Evolutionary conservation across 30 jellyfish, hydroid and myxozoan genomes (phyloP), one percentile per base, ranked within the genome.

Genomic region (Rhopilema esculentum): DNA sequence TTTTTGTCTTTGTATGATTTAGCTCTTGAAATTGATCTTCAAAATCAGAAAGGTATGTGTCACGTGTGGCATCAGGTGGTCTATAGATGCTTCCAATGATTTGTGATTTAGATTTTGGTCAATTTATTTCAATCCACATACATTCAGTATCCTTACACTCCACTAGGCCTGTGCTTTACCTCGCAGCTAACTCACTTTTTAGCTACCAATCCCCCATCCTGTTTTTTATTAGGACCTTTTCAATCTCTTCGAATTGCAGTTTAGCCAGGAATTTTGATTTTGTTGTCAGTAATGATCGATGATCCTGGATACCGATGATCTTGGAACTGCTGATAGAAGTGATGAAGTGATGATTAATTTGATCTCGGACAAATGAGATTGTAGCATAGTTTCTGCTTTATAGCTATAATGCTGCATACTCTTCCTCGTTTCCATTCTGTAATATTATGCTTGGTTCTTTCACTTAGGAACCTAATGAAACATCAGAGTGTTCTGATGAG

Each of bases 181-280:
- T 77, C 69, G 75, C 88, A 77, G 49, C 52, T 53, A 77, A 77
- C 82, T 40, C 88, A 27, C 24, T 40, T 52, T 24, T 77, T 20
- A 49, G 52, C 88, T 77, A 77, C 88, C 75, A 77, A 77, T 0
- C 88, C 74, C n/a, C 88, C 88, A 77, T 63, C 75, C 74, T 53
- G 57, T 77, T 77, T n/a, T 61, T 80, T 66, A 61, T 61, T 80
- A 30, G 83, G 69, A 22, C 49, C 51, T 80, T 80, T 62, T 79
- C 87, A 33, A 65, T 80, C 90, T 61, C 83, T 80, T 24, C 83
- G 83, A 62, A 65, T 26, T 62, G 83, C 69, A 29, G 90, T 25
- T 57, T 49, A 77, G 75, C 88, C 88, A 1, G 88, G 88, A 19
- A 77, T 57, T 22, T 65, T 80, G 83, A 1, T 65, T 62, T 57